A percentile compares a stretch with the other conserved stretches of the same genome.
These are phyloP conservation scores for Menidia menidia DNA, from an alignment of 2,797 vertebrate species.

Conservation along the genomic window DNA sequence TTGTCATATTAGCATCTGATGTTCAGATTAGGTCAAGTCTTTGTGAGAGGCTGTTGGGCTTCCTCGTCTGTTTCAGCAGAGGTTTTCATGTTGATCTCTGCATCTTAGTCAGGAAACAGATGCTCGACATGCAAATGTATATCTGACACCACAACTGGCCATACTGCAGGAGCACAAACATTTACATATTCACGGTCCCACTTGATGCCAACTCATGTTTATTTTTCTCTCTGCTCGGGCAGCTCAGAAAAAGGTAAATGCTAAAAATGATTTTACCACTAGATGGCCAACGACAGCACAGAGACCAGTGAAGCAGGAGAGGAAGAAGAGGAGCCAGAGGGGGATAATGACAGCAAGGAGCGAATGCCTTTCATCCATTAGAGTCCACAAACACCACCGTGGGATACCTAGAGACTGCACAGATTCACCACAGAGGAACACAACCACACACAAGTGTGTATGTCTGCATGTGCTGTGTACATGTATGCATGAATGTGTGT, in stretches of 20 bases:
- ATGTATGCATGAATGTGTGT: constrained; percentile 42
- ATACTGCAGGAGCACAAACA: constrained; percentile 7
- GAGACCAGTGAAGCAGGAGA: constrained; percentile 99
- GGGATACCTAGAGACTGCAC: constrained; percentile 47
- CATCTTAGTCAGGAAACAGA: constrained; percentile 16
- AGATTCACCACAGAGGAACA: constrained; percentile 67
- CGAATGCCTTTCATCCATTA: constrained; percentile 99
- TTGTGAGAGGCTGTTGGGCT: constrained; percentile 9
- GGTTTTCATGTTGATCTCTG: constrained; percentile 64
- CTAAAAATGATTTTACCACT: constrained; percentile 46
- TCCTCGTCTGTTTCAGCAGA: constrained; percentile 32
- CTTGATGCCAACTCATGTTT: constrained; percentile 9
- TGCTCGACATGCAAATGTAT: not conserved
- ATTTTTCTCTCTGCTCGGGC: not conserved
- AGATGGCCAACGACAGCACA: constrained; percentile 99
- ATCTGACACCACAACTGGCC: constrained; percentile 9
- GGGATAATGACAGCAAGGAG: constrained; percentile 96
- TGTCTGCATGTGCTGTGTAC: constrained; percentile 55
- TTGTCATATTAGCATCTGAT: not conserved
- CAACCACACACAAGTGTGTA: constrained; percentile 84
- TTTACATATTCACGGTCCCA: not conserved
- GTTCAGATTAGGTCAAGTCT: constrained; percentile 8
- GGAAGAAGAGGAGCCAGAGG: constrained; percentile 97
- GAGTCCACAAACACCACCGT: constrained; percentile 21
- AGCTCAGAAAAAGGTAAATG: constrained; percentile 1